Evolutionary conservation across 2,113 vertebrate genomes (phyloP).

Genomic region (human (Homo sapiens)): GRCh38 chr14:89185001-89185500

Average conservation of each 20-base stretch:
- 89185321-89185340: neutral
- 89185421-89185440: neutral
- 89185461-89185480: neutral
- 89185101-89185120: neutral
- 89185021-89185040: neutral
- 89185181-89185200: neutral
- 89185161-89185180: neutral
- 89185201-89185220: neutral
- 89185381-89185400: no score
- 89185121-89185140: neutral
- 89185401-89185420: rapidly evolving
- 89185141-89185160: neutral
- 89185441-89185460: no score
- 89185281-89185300: neutral
- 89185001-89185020: neutral
- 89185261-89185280: neutral
- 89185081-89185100: neutral
- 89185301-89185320: neutral
- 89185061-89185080: neutral
- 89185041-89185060: neutral
- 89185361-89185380: rapidly evolving
- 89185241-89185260: neutral
- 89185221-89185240: constrained; percentile 25
- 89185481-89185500: neutral
- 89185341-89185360: neutral